Conservation (phyloP, 2,113 vertebrate species). For the Catagonus wagneri region DNA sequence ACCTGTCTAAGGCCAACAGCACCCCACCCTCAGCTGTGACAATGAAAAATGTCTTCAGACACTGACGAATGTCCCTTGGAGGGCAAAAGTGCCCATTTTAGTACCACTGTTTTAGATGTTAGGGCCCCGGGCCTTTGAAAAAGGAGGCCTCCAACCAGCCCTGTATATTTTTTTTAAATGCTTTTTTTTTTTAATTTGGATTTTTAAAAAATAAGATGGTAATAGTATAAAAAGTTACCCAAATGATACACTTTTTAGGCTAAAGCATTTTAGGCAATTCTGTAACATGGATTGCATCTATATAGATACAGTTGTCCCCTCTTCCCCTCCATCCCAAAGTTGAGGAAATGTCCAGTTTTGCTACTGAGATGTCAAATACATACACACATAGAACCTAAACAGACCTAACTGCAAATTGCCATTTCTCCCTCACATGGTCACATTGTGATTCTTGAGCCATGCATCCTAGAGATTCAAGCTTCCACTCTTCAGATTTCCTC, state of each 20-base stretch:
- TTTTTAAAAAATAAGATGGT: slow-evolving; percentile 26
- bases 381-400: slow-evolving; percentile 4
- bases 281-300: background rate
- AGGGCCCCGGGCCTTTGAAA: background rate
- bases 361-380: slow-evolving; percentile 44
- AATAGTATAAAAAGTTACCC: slow-evolving; percentile 33
- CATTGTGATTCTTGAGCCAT: background rate
- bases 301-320: background rate
- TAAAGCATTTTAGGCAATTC: slow-evolving; percentile 51
- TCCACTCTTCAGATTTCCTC: slow-evolving; percentile 55
- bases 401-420: slow-evolving; percentile 22
- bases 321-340: background rate
- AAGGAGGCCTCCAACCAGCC: slow-evolving; percentile 5
- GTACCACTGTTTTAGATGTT: slow-evolving; percentile 42
- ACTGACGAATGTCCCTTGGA: slow-evolving; percentile 47
- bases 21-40: slow-evolving; percentile 10
- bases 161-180: slow-evolving; percentile 5
- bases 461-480: slow-evolving; percentile 33
- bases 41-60: slow-evolving; percentile 15
- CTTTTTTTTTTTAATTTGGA: background rate
- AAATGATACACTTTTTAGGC: slow-evolving; percentile 1
- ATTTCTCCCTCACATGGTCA: slow-evolving; percentile 18
- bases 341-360: slow-evolving; percentile 14
- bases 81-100: background rate
- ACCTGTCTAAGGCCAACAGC: slow-evolving; percentile 20